A percentile compares a stretch with the other conserved stretches of the same genome.
These are phyloP conservation scores for Sesia bembeciformis DNA, from an alignment of 2,888 invertebrate genomes.

Conservation along the genomic window DNA sequence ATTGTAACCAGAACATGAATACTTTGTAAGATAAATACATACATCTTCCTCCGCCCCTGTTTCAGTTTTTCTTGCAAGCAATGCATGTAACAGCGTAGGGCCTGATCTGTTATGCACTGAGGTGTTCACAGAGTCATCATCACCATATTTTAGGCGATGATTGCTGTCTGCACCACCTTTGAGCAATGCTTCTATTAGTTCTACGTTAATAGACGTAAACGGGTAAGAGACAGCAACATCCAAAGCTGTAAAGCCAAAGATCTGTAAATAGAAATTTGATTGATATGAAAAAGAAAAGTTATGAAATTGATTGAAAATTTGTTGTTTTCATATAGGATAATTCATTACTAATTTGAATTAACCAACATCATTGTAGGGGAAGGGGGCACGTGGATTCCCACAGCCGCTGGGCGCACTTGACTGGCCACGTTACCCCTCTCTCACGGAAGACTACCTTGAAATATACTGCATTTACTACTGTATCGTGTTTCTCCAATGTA, in stretches of 20 bases:
- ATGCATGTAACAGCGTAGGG: slow-evolving; percentile 47
- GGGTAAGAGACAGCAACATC: slow-evolving; percentile 42
- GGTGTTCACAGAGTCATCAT: slow-evolving; percentile 3
- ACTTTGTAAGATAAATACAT: not conserved
- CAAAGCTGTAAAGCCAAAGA: slow-evolving; percentile 32
- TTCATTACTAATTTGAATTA: too few species aligned
- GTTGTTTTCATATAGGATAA: too few species aligned
- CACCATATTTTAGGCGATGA: slow-evolving; percentile 21
- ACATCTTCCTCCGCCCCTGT: slow-evolving; percentile 25
- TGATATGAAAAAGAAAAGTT: too few species aligned
- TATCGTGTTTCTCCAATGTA: too few species aligned
- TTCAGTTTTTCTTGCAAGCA: slow-evolving; percentile 32
- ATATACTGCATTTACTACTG: too few species aligned
- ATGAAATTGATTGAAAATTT: too few species aligned
- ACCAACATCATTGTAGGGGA: too few species aligned
- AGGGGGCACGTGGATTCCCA: too few species aligned
- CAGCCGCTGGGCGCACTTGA: too few species aligned
- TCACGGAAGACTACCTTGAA: too few species aligned
- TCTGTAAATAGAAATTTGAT: slow-evolving; percentile 18
- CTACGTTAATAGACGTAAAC: slow-evolving; percentile 30
- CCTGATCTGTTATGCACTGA: slow-evolving; percentile 19
- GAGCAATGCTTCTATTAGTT: slow-evolving; percentile 33
- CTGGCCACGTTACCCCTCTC: too few species aligned
- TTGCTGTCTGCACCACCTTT: slow-evolving; percentile 36
- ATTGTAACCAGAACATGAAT: too few species aligned